phyloP scores from a whole-genome alignment of 1,140 invertebrate species.

The Subanguina moxae region DNA sequence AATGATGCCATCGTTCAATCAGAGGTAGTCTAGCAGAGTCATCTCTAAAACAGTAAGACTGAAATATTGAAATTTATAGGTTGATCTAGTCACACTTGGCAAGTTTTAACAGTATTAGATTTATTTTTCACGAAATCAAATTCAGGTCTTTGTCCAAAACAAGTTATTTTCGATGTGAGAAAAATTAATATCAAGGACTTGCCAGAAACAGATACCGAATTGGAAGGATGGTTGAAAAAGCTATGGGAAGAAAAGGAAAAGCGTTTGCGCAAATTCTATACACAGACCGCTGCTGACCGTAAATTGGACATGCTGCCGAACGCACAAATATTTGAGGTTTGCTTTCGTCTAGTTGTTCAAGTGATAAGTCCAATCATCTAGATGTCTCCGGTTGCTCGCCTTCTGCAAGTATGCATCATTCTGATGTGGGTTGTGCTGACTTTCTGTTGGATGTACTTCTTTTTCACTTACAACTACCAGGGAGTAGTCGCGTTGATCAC shows the following conservation, averaged over 20 bases:
- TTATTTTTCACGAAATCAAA: conserved; percentile 49
- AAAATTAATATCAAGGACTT: conserved; percentile 63
- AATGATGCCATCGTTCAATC: conserved; percentile 69
- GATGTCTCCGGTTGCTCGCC: conserved; percentile 22
- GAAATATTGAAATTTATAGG: not conserved
- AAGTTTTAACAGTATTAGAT: conserved; percentile 17
- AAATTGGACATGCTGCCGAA: conserved; percentile 16
- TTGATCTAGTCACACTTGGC: conserved; percentile 64
- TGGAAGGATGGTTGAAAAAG: conserved; percentile 67
- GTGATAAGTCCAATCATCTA: conserved; percentile 20
- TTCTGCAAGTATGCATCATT: conserved; percentile 39
- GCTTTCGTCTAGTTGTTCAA: not conserved
- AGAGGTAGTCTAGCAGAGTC: conserved; percentile 69
- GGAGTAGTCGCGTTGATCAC: conserved; percentile 30
- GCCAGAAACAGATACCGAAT: conserved; percentile 63
- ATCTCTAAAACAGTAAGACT: no score
- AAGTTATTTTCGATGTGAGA: conserved; percentile 73
- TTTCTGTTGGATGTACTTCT: conserved; percentile 39
- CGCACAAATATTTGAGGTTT: conserved; percentile 9
- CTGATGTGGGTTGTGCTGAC: conserved; percentile 39
- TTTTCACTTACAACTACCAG: conserved; percentile 31
- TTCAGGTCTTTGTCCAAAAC: conserved; percentile 67
- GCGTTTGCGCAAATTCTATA: conserved; percentile 65
- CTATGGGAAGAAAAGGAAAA: conserved; percentile 73
- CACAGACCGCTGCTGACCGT: not conserved